phyloP scores from a whole-genome alignment of 2,113 vertebrate genomes.

The Phalacrocorax carbo region DNA sequence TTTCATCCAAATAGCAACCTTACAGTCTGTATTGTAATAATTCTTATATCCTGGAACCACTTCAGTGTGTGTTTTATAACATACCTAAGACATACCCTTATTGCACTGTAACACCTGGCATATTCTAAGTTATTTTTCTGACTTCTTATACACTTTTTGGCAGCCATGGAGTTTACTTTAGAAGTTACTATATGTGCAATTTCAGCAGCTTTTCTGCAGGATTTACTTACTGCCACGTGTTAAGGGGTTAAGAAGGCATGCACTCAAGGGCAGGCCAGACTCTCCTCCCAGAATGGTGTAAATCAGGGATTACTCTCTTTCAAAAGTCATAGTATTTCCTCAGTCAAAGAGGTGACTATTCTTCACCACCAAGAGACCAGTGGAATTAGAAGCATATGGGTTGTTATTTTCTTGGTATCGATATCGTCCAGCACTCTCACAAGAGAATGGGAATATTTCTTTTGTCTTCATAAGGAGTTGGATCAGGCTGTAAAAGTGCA shows the following conservation, averaged over 20 bases:
- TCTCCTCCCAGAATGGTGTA: neutral
- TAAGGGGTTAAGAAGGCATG: conserved; percentile 47
- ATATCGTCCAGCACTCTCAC: neutral
- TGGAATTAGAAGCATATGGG: conserved; percentile 22
- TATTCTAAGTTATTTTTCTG: conserved; percentile 64
- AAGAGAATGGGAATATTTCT: neutral
- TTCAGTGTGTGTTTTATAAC: conserved; percentile 37
- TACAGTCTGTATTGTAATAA: neutral
- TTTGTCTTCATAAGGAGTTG: neutral
- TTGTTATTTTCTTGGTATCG: neutral
- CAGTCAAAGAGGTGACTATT: neutral
- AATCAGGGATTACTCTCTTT: neutral
- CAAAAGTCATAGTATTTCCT: neutral
- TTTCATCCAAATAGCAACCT: neutral
- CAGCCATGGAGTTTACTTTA: conserved; percentile 65
- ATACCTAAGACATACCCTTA: conserved; percentile 40
- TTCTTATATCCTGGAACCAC: neutral
- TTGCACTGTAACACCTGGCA: conserved; percentile 56
- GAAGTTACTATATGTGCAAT: conserved; percentile 54
- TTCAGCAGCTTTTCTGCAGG: conserved; percentile 60
- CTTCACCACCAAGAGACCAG: neutral
- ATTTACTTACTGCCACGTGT: conserved; percentile 17
- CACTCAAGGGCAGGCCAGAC: neutral
- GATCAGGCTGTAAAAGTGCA: neutral
- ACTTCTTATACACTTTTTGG: conserved; percentile 56